Evolutionary conservation across 2,797 vertebrate species (phyloP), one percentile per base, ranked within the genome.

Genomic region (Eidolon dupreanum): DNA sequence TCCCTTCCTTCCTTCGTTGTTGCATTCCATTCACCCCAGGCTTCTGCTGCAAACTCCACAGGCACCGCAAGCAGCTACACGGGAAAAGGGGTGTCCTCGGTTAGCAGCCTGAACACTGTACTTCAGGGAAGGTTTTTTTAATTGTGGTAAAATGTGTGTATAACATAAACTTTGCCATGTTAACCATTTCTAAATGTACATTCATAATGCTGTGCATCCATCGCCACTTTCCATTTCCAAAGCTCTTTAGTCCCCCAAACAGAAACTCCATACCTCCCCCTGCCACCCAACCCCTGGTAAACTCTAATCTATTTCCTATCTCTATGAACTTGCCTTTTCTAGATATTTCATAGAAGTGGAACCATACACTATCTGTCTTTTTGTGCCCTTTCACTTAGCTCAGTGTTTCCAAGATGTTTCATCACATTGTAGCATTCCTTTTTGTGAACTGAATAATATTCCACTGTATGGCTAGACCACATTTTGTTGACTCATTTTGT

Each of bases 61-160:
- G 95, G 89, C 95, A 74, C 71, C 33, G 84, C 94, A 17, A 31
- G 93, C 88, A 96, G 81, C 98, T 98, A n/a, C 12, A 49, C 63
- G 38, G 59, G 93, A 92, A 59, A 96, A 36, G 51, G 96, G 81
- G 74, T 2, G 77, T n/a, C 88, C 11, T 93, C 5, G 1, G 88
- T 83, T 73, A 95, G 68, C 41, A 81, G 74, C 96, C 81, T 28
- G 20, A 88, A 90, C 95, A 57, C 53, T 46, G 51, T 8, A 15
- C 38, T 12, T 41, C 3, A 20, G 75, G 33, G 26, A 24, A 15
- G 22, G 2, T 10, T 66, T 20, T 53, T 65, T 66, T 28, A 57
- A 73, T n/a, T 71, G 43, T 17, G 41, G 46, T 65, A 68, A 49
- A 81, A 82, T 70, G n/a, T 17, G 28, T 17, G 59, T 19, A 8